Evolutionary conservation across 2,888 invertebrate genomes (phyloP).

Genomic region (Lasioglossum morio): DNA sequence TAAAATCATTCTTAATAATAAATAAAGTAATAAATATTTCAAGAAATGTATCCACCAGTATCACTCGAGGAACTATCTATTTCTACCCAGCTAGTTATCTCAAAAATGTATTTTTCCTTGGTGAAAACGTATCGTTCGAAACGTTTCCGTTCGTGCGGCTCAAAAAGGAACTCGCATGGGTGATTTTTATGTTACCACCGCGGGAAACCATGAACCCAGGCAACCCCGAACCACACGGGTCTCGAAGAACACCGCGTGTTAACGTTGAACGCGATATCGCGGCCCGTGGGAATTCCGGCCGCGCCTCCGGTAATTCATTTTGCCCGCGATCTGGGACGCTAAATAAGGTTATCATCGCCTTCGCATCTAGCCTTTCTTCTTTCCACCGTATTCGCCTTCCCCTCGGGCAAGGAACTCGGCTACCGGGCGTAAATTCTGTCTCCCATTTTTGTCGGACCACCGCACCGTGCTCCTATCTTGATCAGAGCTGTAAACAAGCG

Average conservation of each 20-base stretch:
- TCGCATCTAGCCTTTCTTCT: constrained; percentile 45
- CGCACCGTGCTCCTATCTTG: neutral
- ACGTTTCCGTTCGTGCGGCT: neutral
- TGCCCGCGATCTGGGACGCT: constrained; percentile 74
- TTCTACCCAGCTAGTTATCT: neutral
- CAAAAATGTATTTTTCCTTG: neutral
- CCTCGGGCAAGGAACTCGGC: neutral
- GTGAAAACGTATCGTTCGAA: neutral
- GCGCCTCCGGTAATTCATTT: constrained; percentile 76
- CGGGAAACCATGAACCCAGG: constrained; percentile 6
- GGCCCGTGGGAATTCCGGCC: constrained; percentile 63
- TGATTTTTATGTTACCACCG: neutral
- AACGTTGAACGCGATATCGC: constrained; percentile 72
- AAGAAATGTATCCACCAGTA: too few species aligned
- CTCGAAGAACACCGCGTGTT: constrained; percentile 47
- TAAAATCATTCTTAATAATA: too few species aligned
- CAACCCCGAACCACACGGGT: neutral
- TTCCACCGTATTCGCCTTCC: constrained; percentile 5
- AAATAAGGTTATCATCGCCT: constrained; percentile 75
- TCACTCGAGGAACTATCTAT: neutral
- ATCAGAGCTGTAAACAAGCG: constrained; percentile 12
- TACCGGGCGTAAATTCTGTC: constrained; percentile 23
- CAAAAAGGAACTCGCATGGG: neutral
- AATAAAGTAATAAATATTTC: too few species aligned
- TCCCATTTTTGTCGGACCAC: constrained; percentile 23